These are phyloP conservation scores for Etia nguti DNA, from an alignment of 2,113 vertebrate genomes.

Conservation along the genomic window DNA sequence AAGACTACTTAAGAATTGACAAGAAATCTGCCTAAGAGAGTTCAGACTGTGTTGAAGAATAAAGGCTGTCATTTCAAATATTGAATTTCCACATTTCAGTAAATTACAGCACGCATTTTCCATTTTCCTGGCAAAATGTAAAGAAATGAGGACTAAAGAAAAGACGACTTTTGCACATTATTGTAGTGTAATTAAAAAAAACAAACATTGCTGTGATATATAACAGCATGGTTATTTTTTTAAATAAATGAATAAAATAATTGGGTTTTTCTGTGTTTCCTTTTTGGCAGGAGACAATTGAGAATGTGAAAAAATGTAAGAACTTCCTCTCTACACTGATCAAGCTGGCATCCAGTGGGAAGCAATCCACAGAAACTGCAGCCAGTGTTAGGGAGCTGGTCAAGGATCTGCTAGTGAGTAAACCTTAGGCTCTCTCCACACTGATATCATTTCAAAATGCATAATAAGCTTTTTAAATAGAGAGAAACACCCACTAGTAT, in stretches of 20 bases:
- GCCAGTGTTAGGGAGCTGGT: slow-evolving; percentile 92
- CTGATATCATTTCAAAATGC: not conserved
- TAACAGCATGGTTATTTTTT: not conserved
- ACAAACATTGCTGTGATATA: not conserved
- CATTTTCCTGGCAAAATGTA: not conserved
- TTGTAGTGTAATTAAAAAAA: not conserved
- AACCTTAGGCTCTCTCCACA: not conserved
- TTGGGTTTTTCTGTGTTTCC: not conserved
- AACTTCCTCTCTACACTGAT: slow-evolving; percentile 97
- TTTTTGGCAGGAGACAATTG: slow-evolving; percentile 87
- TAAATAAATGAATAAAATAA: not conserved
- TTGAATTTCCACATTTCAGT: not conserved
- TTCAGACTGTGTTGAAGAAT: not conserved
- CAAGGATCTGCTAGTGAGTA: slow-evolving; percentile 91
- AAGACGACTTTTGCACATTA: not conserved
- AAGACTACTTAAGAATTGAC: not conserved
- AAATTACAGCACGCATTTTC: not conserved
- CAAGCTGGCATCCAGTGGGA: slow-evolving; percentile 93
- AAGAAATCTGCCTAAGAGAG: not conserved
- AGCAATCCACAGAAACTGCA: slow-evolving; percentile 90
- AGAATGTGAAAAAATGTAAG: slow-evolving; percentile 99
- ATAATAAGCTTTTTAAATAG: not conserved
- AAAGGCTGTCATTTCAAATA: not conserved
- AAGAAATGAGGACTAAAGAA: not conserved
- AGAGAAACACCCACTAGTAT: not conserved